phyloP scores from a whole-genome alignment of 2,888 invertebrate species.

The Drosophila glabriapex region DNA sequence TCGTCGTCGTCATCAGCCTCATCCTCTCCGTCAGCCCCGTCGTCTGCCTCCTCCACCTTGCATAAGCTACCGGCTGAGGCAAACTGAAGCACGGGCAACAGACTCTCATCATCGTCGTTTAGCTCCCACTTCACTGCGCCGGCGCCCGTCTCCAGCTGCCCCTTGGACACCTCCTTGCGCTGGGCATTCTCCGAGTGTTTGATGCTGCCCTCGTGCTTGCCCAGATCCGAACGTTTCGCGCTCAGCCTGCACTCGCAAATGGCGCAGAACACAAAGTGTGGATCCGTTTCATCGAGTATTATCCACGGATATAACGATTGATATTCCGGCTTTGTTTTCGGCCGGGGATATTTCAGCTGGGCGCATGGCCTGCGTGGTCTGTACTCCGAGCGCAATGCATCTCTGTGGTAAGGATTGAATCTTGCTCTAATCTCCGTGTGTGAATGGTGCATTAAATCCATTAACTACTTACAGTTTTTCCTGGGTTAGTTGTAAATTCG shows the following conservation, averaged over 20 bases:
- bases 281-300: conserved; percentile 75
- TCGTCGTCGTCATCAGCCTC: conserved; percentile 38
- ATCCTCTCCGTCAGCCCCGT: conserved; percentile 33
- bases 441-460: background rate
- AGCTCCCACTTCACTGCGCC: conserved; percentile 69
- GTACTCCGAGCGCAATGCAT: conserved; percentile 76
- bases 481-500: conserved; percentile 71
- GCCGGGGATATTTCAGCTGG: conserved; percentile 71
- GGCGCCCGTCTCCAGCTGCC: background rate
- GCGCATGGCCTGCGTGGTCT: conserved; percentile 71
- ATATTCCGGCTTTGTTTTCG: conserved; percentile 78
- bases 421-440: background rate
- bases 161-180: conserved; percentile 60
- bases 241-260: conserved; percentile 74
- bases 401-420: conserved; percentile 35
- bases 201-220: conserved; percentile 79
- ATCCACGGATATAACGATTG: conserved; percentile 74
- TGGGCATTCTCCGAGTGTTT: conserved; percentile 76
- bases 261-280: conserved; percentile 77
- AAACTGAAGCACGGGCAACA: conserved; percentile 47
- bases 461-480: conserved; percentile 72
- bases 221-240: conserved; percentile 78
- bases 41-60: conserved; percentile 52
- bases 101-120: conserved; percentile 65
- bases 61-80: conserved; percentile 8